Base-by-base conservation (phyloP, 2,797 vertebrate genomes). In the Anisognathus igniventris region DNA sequence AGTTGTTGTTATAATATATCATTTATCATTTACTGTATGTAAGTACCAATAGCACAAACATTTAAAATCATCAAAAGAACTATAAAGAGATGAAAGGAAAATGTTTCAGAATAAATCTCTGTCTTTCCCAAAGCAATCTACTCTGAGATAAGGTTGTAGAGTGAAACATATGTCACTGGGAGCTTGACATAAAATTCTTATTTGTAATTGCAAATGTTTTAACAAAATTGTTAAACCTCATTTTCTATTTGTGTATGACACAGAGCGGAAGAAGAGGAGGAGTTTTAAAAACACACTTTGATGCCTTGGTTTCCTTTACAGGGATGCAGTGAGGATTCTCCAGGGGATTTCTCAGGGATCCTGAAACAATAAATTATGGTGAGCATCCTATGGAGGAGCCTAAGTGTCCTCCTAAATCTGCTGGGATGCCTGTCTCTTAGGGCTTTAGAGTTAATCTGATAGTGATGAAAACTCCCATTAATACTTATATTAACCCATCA, bases 21-120 rank as follows among this genome's bases (percentile, higher is more conserved):
- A 96, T 96, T 97, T 96, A 95, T 98, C 91, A 91, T 96, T 96
- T 97, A 94, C 74, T 95, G 66, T 70, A 93, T 96, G 88, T 97
- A 97, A 98, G 96, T 83, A 97, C 79, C 93, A 96, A 96, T 95
- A 96, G 88, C 93, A 95, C 45, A 95, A 97, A 96, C 86, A 91
- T 91, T 96, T 96, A 93, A 97, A 97, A 98, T 95, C 93, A 95
- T 96, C 96, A 95, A 74, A 92, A 96, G 65, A 56, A 89, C 96
- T 57, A 90, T 94, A 93, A 97, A 97, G 95, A 94, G 91, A 96
- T 81, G 75, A 92, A 96, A 92, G 80, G 56, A 97, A 96, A 95
- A 78, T 81, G 89, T 85, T 93, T 83, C 62, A 77, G 92, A 96
- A 96, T 96, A 97, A 97, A 95, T 97, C 80, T 93, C 57, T 81